Evolutionary conservation across 2,888 invertebrate species (phyloP).

Genomic region (Chrysolina americana): DNA sequence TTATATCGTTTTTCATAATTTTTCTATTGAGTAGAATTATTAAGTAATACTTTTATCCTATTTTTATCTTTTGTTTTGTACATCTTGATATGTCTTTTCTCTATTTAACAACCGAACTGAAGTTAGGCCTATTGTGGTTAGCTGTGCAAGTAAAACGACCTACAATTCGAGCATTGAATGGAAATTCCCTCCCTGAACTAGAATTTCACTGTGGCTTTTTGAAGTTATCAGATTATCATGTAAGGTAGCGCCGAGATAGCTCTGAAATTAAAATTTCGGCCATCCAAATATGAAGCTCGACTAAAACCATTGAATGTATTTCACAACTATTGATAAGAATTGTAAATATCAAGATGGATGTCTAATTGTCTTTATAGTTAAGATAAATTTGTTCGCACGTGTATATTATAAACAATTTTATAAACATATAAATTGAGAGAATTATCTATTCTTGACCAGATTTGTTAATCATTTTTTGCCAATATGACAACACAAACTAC

Average conservation of each 20-base stretch:
- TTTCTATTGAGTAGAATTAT: constrained; percentile 8
- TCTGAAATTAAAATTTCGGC: neutral
- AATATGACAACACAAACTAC: neutral
- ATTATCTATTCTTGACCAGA: neutral
- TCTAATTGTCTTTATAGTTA: constrained; percentile 6
- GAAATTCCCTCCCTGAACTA: too few species aligned
- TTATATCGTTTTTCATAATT: neutral
- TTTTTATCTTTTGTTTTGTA: neutral
- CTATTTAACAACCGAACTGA: neutral
- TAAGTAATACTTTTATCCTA: neutral
- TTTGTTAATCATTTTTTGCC: neutral
- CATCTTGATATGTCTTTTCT: constrained; percentile 13
- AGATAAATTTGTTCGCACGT: neutral
- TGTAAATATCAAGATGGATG: constrained; percentile 12
- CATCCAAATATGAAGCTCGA: neutral
- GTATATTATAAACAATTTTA: constrained; percentile 14
- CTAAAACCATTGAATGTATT: neutral
- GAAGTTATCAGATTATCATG: neutral
- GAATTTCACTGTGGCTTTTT: too few species aligned
- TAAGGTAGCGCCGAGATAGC: neutral
- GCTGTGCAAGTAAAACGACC: neutral
- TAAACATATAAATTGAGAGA: neutral
- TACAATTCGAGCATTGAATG: neutral
- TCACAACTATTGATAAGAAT: neutral
- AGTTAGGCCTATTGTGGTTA: neutral